These are phyloP conservation scores for Fissipunctia ypsillon DNA, from an alignment of 2,888 invertebrate genomes.

Conservation along the genomic window DNA sequence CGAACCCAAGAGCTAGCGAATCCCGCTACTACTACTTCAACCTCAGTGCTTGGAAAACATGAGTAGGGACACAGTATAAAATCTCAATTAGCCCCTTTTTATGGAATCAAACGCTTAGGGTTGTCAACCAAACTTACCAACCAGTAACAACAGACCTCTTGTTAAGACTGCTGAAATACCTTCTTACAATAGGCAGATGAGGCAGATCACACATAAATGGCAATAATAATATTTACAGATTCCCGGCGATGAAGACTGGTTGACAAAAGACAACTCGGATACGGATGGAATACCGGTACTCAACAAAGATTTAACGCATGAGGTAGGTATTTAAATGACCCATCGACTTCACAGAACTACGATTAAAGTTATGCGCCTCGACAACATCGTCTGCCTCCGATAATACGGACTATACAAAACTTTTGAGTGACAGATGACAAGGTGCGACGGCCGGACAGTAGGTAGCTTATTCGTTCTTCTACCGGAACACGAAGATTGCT, in stretches of 20 bases:
- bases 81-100: background rate
- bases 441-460: background rate
- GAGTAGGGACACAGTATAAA: background rate
- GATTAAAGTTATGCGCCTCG: background rate
- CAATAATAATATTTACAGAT: conserved; percentile 51
- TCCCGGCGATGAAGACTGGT: conserved; percentile 68
- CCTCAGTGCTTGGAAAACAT: background rate
- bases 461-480: background rate
- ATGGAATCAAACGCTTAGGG: background rate
- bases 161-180: background rate
- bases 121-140: background rate
- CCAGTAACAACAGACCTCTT: background rate
- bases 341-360: background rate
- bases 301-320: conserved; percentile 69
- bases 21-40: background rate
- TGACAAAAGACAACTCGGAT: conserved; percentile 48
- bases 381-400: no score
- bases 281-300: conserved; percentile 56
- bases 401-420: background rate
- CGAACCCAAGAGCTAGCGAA: background rate
- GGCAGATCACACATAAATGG: background rate
- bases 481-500: no score
- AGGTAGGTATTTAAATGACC: conserved; percentile 47
- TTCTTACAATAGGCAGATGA: background rate
- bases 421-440: background rate